A percentile compares a stretch with the other conserved stretches of the same genome.
These are phyloP conservation scores for Scatophagus argus DNA, from an alignment of 2,113 vertebrate species.

Conservation along the genomic window DNA sequence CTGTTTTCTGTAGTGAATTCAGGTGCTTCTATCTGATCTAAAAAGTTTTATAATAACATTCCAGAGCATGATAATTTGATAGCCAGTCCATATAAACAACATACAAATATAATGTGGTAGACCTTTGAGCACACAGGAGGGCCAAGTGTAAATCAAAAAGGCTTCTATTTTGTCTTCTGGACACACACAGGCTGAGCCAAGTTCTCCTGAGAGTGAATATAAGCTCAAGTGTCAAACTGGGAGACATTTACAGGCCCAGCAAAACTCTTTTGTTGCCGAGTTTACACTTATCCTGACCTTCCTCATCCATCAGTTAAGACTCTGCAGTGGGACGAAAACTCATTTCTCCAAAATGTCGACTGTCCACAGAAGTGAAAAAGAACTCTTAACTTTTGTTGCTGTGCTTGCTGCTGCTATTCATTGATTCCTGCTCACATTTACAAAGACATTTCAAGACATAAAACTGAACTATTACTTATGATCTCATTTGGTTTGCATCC, in stretches of 20 bases:
- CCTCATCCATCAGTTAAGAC: slow-evolving; percentile 45
- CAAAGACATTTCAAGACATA: not conserved
- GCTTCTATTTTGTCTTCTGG: slow-evolving; percentile 3
- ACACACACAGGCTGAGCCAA: not conserved
- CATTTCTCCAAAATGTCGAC: slow-evolving; percentile 43
- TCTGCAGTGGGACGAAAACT: slow-evolving; percentile 43
- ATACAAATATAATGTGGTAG: not conserved
- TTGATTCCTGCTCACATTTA: not conserved
- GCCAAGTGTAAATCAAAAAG: slow-evolving; percentile 18
- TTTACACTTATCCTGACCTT: slow-evolving; percentile 19
- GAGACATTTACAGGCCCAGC: slow-evolving; percentile 22
- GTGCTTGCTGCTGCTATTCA: slow-evolving; percentile 3
- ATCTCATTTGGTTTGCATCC: slow-evolving; percentile 1
- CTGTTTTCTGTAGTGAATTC: not conserved
- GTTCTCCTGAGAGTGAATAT: slow-evolving; percentile 30
- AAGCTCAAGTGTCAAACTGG: slow-evolving; percentile 25
- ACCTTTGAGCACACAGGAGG: not conserved
- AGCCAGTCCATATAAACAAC: not conserved
- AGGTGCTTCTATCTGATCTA: slow-evolving; percentile 2
- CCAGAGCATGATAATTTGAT: not conserved
- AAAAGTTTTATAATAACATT: not conserved
- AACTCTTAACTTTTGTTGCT: slow-evolving; percentile 15
- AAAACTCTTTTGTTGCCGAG: slow-evolving; percentile 46
- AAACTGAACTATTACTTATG: not conserved
- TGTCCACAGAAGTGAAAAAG: slow-evolving; percentile 29